A percentile compares a stretch with the other conserved stretches of the same genome.
Evolutionary conservation across 2,888 invertebrate species (phyloP).

Genomic region (Cantharis flavilabris): DNA sequence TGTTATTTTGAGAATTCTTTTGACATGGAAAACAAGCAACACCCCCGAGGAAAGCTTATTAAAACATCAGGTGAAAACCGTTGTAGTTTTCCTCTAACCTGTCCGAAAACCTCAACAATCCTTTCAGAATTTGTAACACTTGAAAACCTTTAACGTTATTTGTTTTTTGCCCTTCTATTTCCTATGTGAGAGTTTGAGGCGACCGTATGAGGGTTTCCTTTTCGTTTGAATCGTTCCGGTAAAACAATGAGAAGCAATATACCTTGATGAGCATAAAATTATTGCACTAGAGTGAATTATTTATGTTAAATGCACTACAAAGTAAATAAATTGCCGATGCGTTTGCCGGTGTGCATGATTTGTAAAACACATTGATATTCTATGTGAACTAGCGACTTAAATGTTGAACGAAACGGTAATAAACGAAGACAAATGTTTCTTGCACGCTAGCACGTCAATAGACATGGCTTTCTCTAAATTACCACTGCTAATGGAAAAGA

Average conservation of each 20-base stretch:
- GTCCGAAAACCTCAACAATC: neutral
- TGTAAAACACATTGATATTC: constrained; percentile 40
- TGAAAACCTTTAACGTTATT: neutral
- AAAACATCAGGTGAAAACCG: neutral
- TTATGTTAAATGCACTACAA: neutral
- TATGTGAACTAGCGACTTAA: constrained; percentile 32
- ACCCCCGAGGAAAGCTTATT: neutral
- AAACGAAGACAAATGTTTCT: constrained; percentile 45
- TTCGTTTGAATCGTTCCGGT: constrained; percentile 14
- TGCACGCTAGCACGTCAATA: constrained; percentile 33
- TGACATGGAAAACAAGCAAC: neutral
- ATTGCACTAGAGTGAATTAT: neutral
- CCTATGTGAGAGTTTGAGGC: neutral
- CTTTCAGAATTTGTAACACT: neutral
- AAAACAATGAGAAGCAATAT: neutral
- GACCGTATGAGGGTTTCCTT: neutral
- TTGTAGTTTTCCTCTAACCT: neutral
- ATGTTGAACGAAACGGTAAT: constrained; percentile 40
- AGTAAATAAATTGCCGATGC: constrained; percentile 9
- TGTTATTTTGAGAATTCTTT: neutral
- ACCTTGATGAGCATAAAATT: neutral
- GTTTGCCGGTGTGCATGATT: constrained; percentile 26
- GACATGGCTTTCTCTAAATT: constrained; percentile 31
- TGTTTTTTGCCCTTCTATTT: neutral
- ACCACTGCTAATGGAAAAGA: neutral